phyloP scores from a whole-genome alignment of 2,113 vertebrate species.

The Cyprinodon variegatus region DNA sequence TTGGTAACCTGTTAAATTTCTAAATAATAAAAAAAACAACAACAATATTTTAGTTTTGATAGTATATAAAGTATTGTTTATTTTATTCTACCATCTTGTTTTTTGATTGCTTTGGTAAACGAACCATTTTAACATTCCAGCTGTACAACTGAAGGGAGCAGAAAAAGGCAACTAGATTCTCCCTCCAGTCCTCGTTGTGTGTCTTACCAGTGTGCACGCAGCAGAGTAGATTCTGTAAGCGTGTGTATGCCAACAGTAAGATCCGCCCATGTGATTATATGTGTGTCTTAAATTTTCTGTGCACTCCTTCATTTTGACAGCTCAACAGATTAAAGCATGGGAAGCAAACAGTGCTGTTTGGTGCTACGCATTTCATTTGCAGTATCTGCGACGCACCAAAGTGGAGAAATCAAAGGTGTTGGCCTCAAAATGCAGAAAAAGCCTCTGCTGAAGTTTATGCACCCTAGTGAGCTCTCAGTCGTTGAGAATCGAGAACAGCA shows the following conservation, averaged over 20 bases:
- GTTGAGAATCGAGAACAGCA: neutral
- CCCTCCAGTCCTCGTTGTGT: conserved; percentile 25
- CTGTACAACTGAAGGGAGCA: conserved; percentile 42
- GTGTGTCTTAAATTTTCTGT: conserved; percentile 29
- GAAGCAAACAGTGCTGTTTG: conserved; percentile 47
- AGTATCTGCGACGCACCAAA: conserved; percentile 25
- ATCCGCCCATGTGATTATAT: conserved; percentile 12
- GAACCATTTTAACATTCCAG: conserved; percentile 41
- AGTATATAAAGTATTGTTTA: neutral
- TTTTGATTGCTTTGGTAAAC: neutral
- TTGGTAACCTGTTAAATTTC: no score
- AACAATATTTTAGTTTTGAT: no score
- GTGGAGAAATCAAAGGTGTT: conserved; percentile 20
- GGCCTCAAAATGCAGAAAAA: conserved; percentile 11
- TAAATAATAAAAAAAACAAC: no score
- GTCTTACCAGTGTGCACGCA: conserved; percentile 22
- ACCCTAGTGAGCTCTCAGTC: neutral
- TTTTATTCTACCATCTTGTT: neutral
- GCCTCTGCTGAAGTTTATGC: neutral
- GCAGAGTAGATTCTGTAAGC: neutral
- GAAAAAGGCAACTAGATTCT: conserved; percentile 28
- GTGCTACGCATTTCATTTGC: conserved; percentile 37
- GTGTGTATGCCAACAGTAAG: conserved; percentile 24
- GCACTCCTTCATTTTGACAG: conserved; percentile 44
- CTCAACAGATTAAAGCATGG: conserved; percentile 55